Conservation (phyloP, 1,140 invertebrate species). For the Pseudomyrmex pallidus region DNA sequence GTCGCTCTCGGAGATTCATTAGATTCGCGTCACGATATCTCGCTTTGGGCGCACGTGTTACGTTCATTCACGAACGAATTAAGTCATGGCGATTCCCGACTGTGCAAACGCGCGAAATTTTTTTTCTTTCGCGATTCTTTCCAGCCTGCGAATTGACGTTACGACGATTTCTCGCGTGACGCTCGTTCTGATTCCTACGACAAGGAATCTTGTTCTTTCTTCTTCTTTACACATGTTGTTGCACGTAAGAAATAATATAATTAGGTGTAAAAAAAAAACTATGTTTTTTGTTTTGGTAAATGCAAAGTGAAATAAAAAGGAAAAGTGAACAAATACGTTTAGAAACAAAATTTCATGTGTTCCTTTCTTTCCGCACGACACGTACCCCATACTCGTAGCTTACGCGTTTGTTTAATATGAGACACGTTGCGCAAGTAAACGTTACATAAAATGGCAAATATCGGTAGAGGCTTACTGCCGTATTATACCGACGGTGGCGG, state of each 20-base stretch:
- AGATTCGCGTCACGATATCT: slow-evolving; percentile 16
- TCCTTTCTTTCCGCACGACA: slow-evolving; percentile 29
- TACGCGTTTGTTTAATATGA: slow-evolving; percentile 83
- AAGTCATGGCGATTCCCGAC: slow-evolving; percentile 66
- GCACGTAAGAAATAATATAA: background rate
- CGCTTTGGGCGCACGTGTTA: slow-evolving; percentile 21
- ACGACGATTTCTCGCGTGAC: slow-evolving; percentile 21
- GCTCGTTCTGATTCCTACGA: no score
- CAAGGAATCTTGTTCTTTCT: slow-evolving; percentile 28
- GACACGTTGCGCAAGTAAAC: slow-evolving; percentile 73
- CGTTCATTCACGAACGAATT: slow-evolving; percentile 58
- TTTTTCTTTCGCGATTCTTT: slow-evolving; percentile 38
- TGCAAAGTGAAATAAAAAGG: background rate
- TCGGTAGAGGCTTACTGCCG: slow-evolving; percentile 79
- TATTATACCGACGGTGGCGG: slow-evolving; percentile 79
- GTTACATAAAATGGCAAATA: slow-evolving; percentile 84
- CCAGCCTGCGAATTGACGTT: slow-evolving; percentile 31
- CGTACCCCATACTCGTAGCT: slow-evolving; percentile 40
- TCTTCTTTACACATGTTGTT: background rate
- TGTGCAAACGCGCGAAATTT: slow-evolving; percentile 63
- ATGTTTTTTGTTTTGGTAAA: background rate
- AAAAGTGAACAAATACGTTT: background rate
- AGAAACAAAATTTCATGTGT: background rate
- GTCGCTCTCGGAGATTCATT: slow-evolving; percentile 39
- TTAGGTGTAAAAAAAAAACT: background rate